Evolutionary conservation across 2,797 vertebrate species (phyloP), one percentile per base, ranked within the genome.

Genomic region (Myiotriccus ornatus): DNA sequence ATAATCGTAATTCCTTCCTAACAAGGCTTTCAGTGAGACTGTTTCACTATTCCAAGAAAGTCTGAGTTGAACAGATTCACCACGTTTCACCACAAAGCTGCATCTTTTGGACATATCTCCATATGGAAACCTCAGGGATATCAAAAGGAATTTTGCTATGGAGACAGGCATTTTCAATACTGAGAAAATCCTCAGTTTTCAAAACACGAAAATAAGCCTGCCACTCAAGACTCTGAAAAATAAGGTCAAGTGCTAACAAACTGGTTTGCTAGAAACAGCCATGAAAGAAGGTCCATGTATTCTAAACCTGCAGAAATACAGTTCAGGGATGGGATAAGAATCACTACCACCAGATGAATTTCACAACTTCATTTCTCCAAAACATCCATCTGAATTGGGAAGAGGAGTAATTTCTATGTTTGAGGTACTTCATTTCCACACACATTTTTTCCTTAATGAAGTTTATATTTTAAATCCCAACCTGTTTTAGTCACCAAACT

Each of bases 1-100:
- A 81, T 92, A 93, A 94, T 80, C 9, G 0, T 60, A 94, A 86
- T 88, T 93, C 82, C 32, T 84, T 69, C 57, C 82, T 86, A 87
- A 89, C 76, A 93, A 83, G 69, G 35, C 46, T 89, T 91, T 79
- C 86, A 87, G 50, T 27, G 19, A 80, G 69, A 64, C 16, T 64
- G 52, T 59, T 74, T 87, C 46, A 64, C 89, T 89, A 89, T 94
- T 88, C 79, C 9, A 4, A 79, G 37, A 27, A 65, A 81, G 43
- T 25, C 79, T 39, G 52, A 81, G 15, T 22, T 87, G 22, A 88
- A 87, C 63, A 69, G 41, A 91, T 74, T 84, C 56, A 64, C 35
- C 8, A 30, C 81, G 80, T 89, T 85, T 83, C 39, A 70, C 21
- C 53, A 89, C 43, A 87, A 71, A 75, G 34, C 30, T 79, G 53